A percentile compares a stretch with the other conserved stretches of the same genome.
These are phyloP conservation scores for Lordiphosa collinella DNA, from an alignment of 1,140 invertebrate genomes.

Conservation along the genomic window DNA sequence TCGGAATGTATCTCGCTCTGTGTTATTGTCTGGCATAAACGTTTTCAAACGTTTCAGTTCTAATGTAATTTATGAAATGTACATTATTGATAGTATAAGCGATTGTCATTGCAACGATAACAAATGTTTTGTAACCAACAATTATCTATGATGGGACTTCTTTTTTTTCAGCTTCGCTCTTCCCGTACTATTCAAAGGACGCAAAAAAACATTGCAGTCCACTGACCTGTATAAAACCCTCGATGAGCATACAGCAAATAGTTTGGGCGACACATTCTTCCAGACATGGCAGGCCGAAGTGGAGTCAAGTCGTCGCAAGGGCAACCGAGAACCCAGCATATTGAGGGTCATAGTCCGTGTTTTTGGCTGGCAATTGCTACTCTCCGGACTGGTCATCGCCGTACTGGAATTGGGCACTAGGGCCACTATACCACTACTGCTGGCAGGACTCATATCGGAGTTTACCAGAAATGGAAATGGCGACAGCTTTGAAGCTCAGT, in stretches of 20 bases:
- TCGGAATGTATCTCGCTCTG: constrained; percentile 1
- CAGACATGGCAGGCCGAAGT: constrained; percentile 47
- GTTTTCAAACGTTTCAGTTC: background rate
- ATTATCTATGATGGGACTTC: background rate
- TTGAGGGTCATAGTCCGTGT: constrained; percentile 47
- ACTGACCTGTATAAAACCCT: constrained; percentile 82
- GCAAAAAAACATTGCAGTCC: constrained; percentile 81
- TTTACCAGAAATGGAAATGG: constrained; percentile 81
- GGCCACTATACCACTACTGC: constrained; percentile 79
- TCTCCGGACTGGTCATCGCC: constrained; percentile 40
- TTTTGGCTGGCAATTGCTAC: constrained; percentile 52
- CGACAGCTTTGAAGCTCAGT: constrained; percentile 79
- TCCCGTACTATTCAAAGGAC: constrained; percentile 80
- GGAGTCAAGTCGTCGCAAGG: constrained; percentile 17
- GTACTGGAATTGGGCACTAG: constrained; percentile 71
- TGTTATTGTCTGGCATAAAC: background rate
- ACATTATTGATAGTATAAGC: constrained; percentile 6
- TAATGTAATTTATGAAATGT: background rate
- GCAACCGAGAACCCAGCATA: constrained; percentile 35
- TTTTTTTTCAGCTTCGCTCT: constrained; percentile 78
- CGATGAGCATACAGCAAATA: constrained; percentile 81
- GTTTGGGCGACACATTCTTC: constrained; percentile 49
- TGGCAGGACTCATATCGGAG: constrained; percentile 67
- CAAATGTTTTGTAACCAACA: too few species aligned
- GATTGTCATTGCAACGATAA: background rate